Conservation (phyloP, 2,113 vertebrate genomes). For the Ceyx cyanopectus region DNA sequence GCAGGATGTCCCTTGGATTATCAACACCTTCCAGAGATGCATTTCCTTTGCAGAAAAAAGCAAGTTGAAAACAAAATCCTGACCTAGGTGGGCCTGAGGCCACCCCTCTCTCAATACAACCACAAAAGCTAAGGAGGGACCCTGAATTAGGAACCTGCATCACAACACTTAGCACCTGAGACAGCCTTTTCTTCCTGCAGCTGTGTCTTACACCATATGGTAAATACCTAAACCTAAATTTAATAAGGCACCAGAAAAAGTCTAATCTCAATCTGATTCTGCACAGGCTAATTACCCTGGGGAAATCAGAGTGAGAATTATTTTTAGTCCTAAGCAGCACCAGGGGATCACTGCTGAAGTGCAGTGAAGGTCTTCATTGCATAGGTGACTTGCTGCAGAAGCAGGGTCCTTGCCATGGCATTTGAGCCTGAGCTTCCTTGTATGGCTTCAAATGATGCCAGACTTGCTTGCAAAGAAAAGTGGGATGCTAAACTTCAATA, state of each 20-base stretch:
- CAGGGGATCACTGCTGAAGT: neutral
- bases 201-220: neutral
- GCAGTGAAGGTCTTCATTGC: neutral
- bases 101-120: neutral
- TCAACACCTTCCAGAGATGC: neutral
- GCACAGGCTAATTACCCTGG: slow-evolving; percentile 15
- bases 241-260: neutral
- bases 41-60: neutral
- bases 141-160: neutral
- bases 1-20: neutral
- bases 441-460: neutral
- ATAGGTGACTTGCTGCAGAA: neutral
- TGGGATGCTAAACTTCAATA: neutral
- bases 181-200: neutral
- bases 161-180: neutral
- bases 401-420: neutral
- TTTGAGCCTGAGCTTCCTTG: neutral
- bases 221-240: slow-evolving; percentile 1
- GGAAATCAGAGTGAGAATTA: slow-evolving; percentile 48
- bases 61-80: neutral
- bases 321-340: slow-evolving; percentile 31
- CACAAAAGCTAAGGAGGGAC: neutral
- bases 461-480: neutral
- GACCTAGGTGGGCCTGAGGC: neutral
- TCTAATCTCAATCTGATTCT: slow-evolving; percentile 27